These are phyloP conservation scores for Hylyphantes graminicola DNA, from an alignment of 1,140 invertebrate genomes.

Conservation along the genomic window DNA sequence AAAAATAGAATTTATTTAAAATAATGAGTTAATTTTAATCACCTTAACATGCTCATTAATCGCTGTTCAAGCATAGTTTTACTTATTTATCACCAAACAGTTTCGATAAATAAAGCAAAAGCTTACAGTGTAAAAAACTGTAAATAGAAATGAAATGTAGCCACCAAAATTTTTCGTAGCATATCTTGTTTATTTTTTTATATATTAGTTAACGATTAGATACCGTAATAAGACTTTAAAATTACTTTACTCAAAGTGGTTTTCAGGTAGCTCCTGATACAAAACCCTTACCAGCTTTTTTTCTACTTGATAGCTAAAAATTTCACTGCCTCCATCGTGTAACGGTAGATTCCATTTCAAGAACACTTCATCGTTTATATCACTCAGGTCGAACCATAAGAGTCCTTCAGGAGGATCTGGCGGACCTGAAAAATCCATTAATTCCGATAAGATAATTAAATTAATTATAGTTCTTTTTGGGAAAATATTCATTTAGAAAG, in stretches of 20 bases:
- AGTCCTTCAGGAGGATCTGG: slow-evolving; percentile 19
- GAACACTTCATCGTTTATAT: neutral
- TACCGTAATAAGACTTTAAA: neutral
- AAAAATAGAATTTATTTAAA: neutral
- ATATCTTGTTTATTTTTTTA: no score
- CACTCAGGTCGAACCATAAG: neutral
- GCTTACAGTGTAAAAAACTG: neutral
- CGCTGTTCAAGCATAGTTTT: neutral
- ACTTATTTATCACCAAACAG: neutral
- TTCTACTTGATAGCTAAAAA: slow-evolving; percentile 84
- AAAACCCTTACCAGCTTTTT: slow-evolving; percentile 74
- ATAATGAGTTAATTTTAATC: neutral
- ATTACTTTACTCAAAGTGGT: neutral
- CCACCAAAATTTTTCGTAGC: no score
- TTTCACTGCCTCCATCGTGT: slow-evolving; percentile 81
- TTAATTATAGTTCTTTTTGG: no score
- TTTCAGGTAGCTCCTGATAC: neutral
- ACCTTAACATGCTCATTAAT: neutral
- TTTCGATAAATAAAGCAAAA: neutral
- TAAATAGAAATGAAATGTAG: no score
- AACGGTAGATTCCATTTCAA: slow-evolving; percentile 79
- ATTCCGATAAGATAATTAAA: no score
- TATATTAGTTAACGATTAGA: neutral
- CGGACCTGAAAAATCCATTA: slow-evolving; percentile 17
- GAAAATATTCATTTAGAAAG: no score